These are phyloP conservation scores for Argyrosomus regius DNA, from an alignment of 2,797 vertebrate genomes.

Conservation along the genomic window DNA sequence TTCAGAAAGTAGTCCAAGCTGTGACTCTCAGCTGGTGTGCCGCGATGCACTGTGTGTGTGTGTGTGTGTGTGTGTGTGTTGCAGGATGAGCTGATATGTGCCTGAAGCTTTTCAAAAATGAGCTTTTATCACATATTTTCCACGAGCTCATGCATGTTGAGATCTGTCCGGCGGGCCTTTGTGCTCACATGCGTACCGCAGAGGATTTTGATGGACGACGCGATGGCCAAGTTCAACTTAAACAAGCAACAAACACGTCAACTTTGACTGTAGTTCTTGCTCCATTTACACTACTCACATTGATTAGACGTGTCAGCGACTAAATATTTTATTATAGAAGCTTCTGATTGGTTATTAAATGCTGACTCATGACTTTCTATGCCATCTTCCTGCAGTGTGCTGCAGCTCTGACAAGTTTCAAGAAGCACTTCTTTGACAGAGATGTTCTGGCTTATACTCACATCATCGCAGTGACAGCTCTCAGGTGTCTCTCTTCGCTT, in stretches of 20 bases:
- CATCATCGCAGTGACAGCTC: constrained; percentile 47
- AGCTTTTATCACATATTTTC: constrained; percentile 56
- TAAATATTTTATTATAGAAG: constrained; percentile 38
- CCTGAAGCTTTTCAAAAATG: constrained; percentile 53
- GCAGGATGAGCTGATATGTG: constrained; percentile 27
- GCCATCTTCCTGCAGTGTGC: background rate
- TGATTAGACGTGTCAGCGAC: too few relatives aligned
- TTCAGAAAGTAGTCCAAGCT: constrained; percentile 5
- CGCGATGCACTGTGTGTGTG: background rate
- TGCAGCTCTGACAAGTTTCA: background rate
- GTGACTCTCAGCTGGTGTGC: constrained; percentile 10
- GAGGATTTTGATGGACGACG: constrained; percentile 10
- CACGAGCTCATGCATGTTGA: constrained; percentile 45
- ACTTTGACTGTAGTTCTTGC: background rate
- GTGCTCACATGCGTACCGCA: constrained; percentile 18
- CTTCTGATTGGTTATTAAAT: constrained; percentile 26
- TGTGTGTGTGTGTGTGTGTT: background rate
- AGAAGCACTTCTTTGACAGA: constrained; percentile 26
- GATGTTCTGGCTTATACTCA: constrained; percentile 38
- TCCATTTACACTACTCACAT: background rate
- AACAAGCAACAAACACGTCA: constrained; percentile 13
- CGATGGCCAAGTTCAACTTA: constrained; percentile 21
- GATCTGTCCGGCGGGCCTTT: constrained; percentile 30
- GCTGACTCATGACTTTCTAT: constrained; percentile 1
- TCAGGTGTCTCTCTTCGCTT: constrained; percentile 15